Base-by-base conservation (phyloP, 2,888 invertebrate genomes). In the Bombylius major region DNA sequence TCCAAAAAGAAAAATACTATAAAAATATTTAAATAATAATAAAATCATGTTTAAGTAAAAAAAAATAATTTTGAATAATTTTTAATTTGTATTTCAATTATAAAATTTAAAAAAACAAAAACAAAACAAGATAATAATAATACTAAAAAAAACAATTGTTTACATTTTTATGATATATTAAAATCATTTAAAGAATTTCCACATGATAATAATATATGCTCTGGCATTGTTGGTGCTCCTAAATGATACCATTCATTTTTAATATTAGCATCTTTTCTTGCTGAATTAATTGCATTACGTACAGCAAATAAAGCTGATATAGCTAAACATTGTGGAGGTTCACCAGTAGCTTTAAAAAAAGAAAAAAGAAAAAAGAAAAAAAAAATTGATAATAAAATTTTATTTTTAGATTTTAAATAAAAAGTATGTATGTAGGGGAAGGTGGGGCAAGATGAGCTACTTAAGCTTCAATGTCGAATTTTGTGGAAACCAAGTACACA, bases 261-360 rank as follows among this genome's bases (percentile, higher is more conserved):
- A 49, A 78, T 63, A 44, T 81, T 81, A 5, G 79, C 78, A 53
- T 86, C 84, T n/a, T 71, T 65, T 54, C 86, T 75, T 1, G 83
- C 82, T 1, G 81, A 75, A 59, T 80, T 74, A 5, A 87, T 67
- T 0, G 86, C 84, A 60, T 82, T 75, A 6, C 84, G 74, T 7
- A 86, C 70, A 0, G 85, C 86, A 55, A 83, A 76, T 1, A 81
- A 76, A 8, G 79, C 66, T 0, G 75, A 75, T 5, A 75, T 69
- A 0, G 79, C 69, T 47, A 81, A 64, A 61, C 77, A 78, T 1
- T 79, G 62, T 0, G 81, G 71, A 45, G 81, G 80, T 64, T 81
- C 81, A 4, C 78, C 80, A 5, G 78, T 76, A 5, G 80, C 81
- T 81, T 31, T 70, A 42, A 5, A 11, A 8, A 9, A 39, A 39